Evolutionary conservation across 2,888 invertebrate genomes (phyloP).

Genomic region (Sinotaia quadrata): DNA sequence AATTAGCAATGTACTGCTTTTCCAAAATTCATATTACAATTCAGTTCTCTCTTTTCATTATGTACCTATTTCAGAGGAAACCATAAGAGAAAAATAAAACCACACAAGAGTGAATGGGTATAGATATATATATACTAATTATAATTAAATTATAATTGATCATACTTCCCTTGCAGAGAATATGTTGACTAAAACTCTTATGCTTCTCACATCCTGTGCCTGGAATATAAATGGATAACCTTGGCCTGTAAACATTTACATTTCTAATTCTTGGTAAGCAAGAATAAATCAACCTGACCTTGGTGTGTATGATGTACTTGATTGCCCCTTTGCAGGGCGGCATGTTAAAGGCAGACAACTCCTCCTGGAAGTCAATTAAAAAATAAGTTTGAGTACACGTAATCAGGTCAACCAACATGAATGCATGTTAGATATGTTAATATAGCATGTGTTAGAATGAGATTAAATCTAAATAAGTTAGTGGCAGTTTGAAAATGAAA

Average conservation of each 20-base stretch:
- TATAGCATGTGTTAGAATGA: too few species aligned
- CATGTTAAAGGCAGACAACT: constrained; percentile 44
- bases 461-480: too few species aligned
- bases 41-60: not conserved
- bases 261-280: too few species aligned
- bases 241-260: too few species aligned
- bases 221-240: too few species aligned
- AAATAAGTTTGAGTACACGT: too few species aligned
- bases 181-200: too few species aligned
- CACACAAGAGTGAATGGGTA: not conserved
- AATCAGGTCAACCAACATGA: not conserved
- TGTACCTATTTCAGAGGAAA: not conserved
- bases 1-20: too few species aligned
- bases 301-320: constrained; percentile 88
- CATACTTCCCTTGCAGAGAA: too few species aligned
- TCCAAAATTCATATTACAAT: too few species aligned
- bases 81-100: not conserved
- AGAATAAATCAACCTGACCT: constrained; percentile 74
- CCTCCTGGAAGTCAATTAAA: constrained; percentile 46
- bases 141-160: not conserved
- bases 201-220: too few species aligned
- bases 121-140: not conserved
- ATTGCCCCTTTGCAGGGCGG: constrained; percentile 76
- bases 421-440: not conserved
- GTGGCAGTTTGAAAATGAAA: too few species aligned